Evolutionary conservation across 2,888 invertebrate species (phyloP), one percentile per base, ranked within the genome.

Genomic region (Invenusta paracnida): DNA sequence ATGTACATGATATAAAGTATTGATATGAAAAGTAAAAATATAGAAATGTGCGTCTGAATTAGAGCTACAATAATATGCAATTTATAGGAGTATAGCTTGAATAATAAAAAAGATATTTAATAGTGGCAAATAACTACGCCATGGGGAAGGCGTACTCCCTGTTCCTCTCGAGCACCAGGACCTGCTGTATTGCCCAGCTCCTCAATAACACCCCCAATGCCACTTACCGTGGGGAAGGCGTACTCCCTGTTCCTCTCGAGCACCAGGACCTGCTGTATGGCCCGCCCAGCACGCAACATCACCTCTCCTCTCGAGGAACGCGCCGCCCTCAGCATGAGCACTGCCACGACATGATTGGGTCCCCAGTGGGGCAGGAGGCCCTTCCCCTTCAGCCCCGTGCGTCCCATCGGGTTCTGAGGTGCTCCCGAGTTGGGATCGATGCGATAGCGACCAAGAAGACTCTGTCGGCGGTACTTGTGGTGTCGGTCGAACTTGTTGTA

Each of bases 351-450:
- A 86, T 89, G 89, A 81, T 90, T 90, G 13, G 90, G 90, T 1
- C 90, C 90, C 89, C 90, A 90, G n/a, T 89, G 87, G 0, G 90
- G 90, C 67, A 90, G 88, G 28, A 88, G 85, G 0, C 90, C 90
- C n/a, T 90, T 88, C 11, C 90, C 90, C 29, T 86, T 86, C 17
- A 90, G 85, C 0, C 90, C 90, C 13, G 90, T 90, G 13, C 90
- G 88, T 27, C 90, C 90, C 28, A 86, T 87, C 0, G 90, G 90
- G 86, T 90, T 90, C 29, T 89, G 83, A 0, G 90, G 90, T 17
- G 90, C 81, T 1, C 90, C 90, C 11, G 86, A 84, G 1, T 2
- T 29, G 27, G 86, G 29, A 85, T 85, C 86, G 48, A 85, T 5
- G 0, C 85, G 86, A 29, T 85, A 85, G 30, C 86, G 1, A 30